Evolutionary conservation across 1,140 invertebrate genomes (phyloP).

Genomic region (Aphis craccivora): DNA sequence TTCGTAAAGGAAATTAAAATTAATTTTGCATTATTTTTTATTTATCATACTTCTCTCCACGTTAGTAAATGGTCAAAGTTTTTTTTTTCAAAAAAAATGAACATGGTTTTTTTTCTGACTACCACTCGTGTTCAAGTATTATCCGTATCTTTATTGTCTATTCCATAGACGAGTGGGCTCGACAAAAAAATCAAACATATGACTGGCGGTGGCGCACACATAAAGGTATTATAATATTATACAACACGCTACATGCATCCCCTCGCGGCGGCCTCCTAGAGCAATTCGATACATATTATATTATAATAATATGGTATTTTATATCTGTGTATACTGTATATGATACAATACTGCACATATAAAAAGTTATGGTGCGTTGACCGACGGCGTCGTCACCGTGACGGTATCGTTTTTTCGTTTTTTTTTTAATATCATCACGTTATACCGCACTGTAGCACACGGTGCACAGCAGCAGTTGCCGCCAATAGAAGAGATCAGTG

Average conservation of each 20-base stretch:
- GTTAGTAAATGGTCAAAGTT: background rate
- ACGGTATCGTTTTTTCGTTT: background rate
- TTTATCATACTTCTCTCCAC: background rate
- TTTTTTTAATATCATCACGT: background rate
- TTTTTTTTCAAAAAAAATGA: background rate
- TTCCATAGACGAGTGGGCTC: background rate
- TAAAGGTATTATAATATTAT: background rate
- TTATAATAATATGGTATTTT: background rate
- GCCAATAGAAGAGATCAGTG: constrained; percentile 29
- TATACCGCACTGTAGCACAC: background rate
- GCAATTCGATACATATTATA: background rate
- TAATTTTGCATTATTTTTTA: background rate
- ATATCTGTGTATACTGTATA: background rate
- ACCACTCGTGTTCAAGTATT: background rate
- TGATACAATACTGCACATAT: background rate
- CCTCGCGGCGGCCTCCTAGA: background rate
- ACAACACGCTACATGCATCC: background rate
- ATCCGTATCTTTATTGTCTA: background rate
- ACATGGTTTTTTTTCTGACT: background rate
- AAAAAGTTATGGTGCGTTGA: constrained; percentile 47
- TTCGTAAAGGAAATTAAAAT: no score
- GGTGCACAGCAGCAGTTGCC: background rate
- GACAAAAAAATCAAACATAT: background rate
- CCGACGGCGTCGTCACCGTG: background rate
- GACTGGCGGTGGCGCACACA: no score